A percentile compares a stretch with the other conserved stretches of the same genome.
Conservation (phyloP, 2,888 invertebrate species). For the Tuta absoluta region DNA sequence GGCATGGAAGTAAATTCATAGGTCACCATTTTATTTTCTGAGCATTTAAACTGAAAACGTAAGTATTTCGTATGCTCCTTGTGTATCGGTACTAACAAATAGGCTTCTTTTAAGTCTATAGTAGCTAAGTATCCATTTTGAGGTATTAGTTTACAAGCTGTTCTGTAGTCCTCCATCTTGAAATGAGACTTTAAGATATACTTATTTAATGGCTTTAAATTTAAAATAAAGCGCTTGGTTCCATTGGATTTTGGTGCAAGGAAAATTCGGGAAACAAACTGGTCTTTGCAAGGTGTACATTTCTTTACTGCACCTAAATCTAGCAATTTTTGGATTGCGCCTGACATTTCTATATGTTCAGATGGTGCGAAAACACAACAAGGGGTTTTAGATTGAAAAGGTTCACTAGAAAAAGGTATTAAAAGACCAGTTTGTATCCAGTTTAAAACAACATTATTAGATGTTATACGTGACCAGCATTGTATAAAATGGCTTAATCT, state of each 20-base stretch:
- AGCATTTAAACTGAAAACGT: background rate
- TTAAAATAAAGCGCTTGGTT: background rate
- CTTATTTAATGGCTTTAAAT: slow-evolving; percentile 36
- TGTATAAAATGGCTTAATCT: background rate
- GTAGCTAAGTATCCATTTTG: slow-evolving; percentile 16
- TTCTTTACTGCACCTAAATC: background rate
- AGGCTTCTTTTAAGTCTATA: slow-evolving; percentile 25
- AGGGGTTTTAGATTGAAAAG: background rate
- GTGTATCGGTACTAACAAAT: slow-evolving; percentile 11
- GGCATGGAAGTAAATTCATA: slow-evolving; percentile 10
- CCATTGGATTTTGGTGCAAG: background rate
- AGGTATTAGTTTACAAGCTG: slow-evolving; percentile 9
- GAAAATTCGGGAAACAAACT: background rate
- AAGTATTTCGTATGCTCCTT: background rate
- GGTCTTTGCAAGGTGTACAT: background rate
- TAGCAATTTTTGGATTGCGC: background rate
- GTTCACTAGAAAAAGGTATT: background rate
- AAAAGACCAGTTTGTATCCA: background rate
- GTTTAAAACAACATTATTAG: background rate
- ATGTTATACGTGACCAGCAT: too few species aligned
- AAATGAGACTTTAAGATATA: slow-evolving; percentile 39
- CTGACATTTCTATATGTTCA: background rate
- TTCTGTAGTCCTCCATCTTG: slow-evolving; percentile 33
- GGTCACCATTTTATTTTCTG: background rate
- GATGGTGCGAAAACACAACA: background rate